Conservation (phyloP, 2,113 vertebrate genomes). For the Pseudorectes ferrugineus region DNA sequence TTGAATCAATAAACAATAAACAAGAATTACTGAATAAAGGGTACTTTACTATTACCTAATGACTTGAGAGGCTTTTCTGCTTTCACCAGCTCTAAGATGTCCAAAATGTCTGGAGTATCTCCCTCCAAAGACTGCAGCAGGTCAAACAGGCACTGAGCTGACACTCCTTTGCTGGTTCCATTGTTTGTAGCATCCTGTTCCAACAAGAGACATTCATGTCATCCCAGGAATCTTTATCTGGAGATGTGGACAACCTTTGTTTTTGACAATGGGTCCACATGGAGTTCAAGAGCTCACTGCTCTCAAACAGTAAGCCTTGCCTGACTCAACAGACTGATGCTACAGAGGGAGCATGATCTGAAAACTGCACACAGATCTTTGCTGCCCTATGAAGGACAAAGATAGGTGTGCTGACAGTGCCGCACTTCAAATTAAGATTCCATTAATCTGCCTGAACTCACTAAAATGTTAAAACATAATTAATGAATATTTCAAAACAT, state of each 20-base stretch:
- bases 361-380: background rate
- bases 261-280: background rate
- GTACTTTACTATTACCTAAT: constrained; percentile 78
- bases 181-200: constrained; percentile 77
- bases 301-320: background rate
- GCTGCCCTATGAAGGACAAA: background rate
- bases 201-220: background rate
- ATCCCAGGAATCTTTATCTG: background rate
- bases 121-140: constrained; percentile 93
- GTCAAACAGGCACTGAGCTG: constrained; percentile 95
- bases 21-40: background rate
- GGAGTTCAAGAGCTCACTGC: background rate
- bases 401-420: background rate
- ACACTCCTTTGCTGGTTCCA: constrained; percentile 89
- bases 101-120: constrained; percentile 87
- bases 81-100: constrained; percentile 94
- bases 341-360: background rate
- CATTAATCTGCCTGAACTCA: background rate
- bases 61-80: constrained; percentile 96
- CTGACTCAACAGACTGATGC: background rate
- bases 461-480: background rate
- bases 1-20: background rate
- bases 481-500: background rate
- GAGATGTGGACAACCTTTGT: background rate
- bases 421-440: background rate